phyloP scores from a whole-genome alignment of 2,888 invertebrate genomes.

The Serripes groenlandicus region DNA sequence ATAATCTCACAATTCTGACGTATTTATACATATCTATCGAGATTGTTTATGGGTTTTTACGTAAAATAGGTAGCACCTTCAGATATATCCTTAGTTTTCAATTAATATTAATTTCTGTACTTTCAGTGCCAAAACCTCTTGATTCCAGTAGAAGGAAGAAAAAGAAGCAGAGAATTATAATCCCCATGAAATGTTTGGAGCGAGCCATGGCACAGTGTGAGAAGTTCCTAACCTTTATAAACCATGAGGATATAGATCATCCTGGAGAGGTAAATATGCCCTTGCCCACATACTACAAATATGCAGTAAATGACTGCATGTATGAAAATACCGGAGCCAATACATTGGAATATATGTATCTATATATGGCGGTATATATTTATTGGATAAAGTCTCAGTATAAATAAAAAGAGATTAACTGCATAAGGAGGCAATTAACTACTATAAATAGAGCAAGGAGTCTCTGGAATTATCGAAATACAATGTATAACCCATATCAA shows the following conservation, averaged over 20 bases:
- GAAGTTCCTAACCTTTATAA: constrained; percentile 89
- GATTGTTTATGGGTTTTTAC: too few species aligned
- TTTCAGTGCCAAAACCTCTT: constrained; percentile 61
- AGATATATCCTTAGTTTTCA: too few species aligned
- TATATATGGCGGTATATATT: not conserved
- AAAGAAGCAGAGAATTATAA: constrained; percentile 74
- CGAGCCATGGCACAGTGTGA: constrained; percentile 93
- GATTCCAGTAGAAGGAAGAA: constrained; percentile 66
- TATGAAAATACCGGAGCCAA: not conserved
- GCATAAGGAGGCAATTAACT: too few species aligned
- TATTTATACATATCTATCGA: too few species aligned
- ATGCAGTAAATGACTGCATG: not conserved
- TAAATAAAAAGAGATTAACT: too few species aligned
- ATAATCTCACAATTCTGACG: too few species aligned
- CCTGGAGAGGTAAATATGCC: constrained; percentile 83
- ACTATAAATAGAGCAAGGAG: too few species aligned
- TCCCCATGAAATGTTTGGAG: constrained; percentile 92
- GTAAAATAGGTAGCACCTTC: too few species aligned
- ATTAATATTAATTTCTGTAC: too few species aligned
- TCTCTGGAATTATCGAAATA: too few species aligned
- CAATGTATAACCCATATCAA: too few species aligned
- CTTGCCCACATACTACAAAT: too few species aligned
- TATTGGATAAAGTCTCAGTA: not conserved
- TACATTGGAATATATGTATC: not conserved
- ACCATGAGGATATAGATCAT: constrained; percentile 91